Percentiles rank a stretch among this genome's conserved stretches.
phyloP scores from a whole-genome alignment of 2,797 vertebrate species.

The Pempheris klunzingeri region DNA sequence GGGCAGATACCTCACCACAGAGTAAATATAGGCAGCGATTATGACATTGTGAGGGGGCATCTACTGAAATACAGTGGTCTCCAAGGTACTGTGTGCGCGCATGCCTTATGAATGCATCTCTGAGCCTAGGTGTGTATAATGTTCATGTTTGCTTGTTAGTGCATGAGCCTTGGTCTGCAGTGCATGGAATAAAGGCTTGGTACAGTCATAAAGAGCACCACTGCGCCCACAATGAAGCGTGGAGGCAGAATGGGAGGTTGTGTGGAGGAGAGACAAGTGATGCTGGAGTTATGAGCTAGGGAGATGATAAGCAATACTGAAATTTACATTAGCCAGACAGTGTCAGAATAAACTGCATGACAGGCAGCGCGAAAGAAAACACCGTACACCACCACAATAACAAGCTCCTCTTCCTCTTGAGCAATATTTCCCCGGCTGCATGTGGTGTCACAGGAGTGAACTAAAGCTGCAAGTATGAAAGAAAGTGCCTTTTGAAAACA shows the following conservation, averaged over 20 bases:
- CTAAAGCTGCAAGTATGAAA: neutral
- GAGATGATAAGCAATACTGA: slow-evolving; percentile 40
- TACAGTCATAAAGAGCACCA: slow-evolving; percentile 29
- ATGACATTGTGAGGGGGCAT: slow-evolving; percentile 46
- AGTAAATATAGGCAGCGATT: slow-evolving; percentile 70
- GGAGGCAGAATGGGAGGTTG: slow-evolving; percentile 33
- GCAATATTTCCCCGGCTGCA: slow-evolving; percentile 27
- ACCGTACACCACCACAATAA: slow-evolving; percentile 25
- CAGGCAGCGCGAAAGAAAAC: slow-evolving; percentile 33
- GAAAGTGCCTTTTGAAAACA: slow-evolving; percentile 1
- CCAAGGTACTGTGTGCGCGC: slow-evolving; percentile 27
- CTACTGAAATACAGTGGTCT: slow-evolving; percentile 35
- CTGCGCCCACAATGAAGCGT: slow-evolving; percentile 18
- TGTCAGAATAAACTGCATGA: slow-evolving; percentile 43
- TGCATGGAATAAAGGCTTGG: slow-evolving; percentile 22
- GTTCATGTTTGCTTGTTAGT: slow-evolving; percentile 6
- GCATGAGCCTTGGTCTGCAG: slow-evolving; percentile 9
- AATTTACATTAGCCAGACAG: slow-evolving; percentile 46
- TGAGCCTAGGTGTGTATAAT: slow-evolving; percentile 14
- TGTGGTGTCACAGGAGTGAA: slow-evolving; percentile 36
- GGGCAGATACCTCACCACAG: slow-evolving; percentile 37
- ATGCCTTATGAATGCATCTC: slow-evolving; percentile 17
- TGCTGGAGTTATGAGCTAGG: slow-evolving; percentile 25
- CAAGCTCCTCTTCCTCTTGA: slow-evolving; percentile 39
- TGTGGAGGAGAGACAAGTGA: slow-evolving; percentile 41